phyloP scores from a whole-genome alignment of 2,113 vertebrate species.

The Pycnonotus jocosus region DNA sequence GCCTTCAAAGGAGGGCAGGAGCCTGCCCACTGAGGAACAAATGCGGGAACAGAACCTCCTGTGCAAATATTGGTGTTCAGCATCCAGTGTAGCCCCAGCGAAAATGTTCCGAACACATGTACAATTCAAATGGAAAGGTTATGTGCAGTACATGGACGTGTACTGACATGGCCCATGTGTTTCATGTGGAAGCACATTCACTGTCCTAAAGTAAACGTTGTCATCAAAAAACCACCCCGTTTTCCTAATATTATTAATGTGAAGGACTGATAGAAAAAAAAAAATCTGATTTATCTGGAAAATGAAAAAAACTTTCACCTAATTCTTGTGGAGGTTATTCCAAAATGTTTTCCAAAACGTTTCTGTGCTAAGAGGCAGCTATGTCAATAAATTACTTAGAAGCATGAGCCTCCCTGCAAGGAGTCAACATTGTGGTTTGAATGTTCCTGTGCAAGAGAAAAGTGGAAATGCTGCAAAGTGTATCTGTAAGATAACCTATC shows the following conservation, averaged over 20 bases:
- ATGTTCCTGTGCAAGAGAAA: neutral
- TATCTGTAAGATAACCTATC: neutral
- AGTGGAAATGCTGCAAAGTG: neutral
- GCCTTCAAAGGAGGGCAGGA: constrained; percentile 17
- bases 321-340: neutral
- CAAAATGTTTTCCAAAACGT: neutral
- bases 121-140: constrained; percentile 45
- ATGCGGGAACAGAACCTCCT: constrained; percentile 16
- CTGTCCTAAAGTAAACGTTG: constrained; percentile 35
- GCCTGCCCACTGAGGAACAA: constrained; percentile 16
- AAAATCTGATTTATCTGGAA: neutral
- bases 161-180: constrained; percentile 20
- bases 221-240: neutral
- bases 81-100: neutral
- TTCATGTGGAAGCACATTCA: constrained; percentile 60
- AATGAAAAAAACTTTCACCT: neutral
- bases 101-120: constrained; percentile 18
- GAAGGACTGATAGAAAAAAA: neutral
- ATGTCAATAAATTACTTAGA: neutral
- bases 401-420: neutral
- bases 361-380: neutral
- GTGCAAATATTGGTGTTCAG: constrained; percentile 55
- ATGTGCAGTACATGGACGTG: constrained; percentile 49
- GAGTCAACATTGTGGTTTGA: neutral
- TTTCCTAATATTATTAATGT: neutral